Evolutionary conservation across 2,797 vertebrate genomes (phyloP), one percentile per base, ranked within the genome.

Genomic region (Nothura maculosa): DNA sequence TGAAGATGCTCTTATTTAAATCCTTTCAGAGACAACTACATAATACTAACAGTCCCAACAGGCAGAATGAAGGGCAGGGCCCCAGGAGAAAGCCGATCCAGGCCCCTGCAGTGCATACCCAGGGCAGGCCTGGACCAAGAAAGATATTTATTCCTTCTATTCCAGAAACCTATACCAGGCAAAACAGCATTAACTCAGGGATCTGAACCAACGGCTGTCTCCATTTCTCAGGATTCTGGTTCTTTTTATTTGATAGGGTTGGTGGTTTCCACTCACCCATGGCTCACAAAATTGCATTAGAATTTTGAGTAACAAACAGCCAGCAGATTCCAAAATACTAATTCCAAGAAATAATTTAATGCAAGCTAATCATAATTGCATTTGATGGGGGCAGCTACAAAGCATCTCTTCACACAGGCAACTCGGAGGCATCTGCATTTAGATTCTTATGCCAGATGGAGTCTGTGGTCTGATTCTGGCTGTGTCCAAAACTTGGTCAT

Each of bases 61-160:
- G 40, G 48, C 36, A 30, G 12, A n/a, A 70, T 8, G 24, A 66
- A 61, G 75, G 21, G 12, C 22, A 64, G n/a, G 20, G 27, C 27
- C 54, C 32, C 32, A 16, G 42, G 12, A 36, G 7, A 63, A 30
- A 3, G 5, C 12, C 61, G 40, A 61, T 61, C 10, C 25, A 28
- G 36, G n/a, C 38, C 20, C 43, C 17, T 36, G 9, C 0, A 1
- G 4, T 45, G 30, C 27, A 32, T 6, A 21, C 12, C n/a, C 21
- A 64, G 14, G 50, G 62, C 20, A 63, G 19, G 38, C 10, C 62
- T 40, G 25, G 25, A 57, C 11, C 16, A 45, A 67, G 6, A 48
- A 25, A 40, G 17, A 4, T 17, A 64, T 74, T 74, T 74, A 73
- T 34, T 52, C 69, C 45, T 6, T 15, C n/a, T 66, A 58, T 50